phyloP scores from a whole-genome alignment of 1,140 invertebrate species.

The Drosophila ercepeae region DNA sequence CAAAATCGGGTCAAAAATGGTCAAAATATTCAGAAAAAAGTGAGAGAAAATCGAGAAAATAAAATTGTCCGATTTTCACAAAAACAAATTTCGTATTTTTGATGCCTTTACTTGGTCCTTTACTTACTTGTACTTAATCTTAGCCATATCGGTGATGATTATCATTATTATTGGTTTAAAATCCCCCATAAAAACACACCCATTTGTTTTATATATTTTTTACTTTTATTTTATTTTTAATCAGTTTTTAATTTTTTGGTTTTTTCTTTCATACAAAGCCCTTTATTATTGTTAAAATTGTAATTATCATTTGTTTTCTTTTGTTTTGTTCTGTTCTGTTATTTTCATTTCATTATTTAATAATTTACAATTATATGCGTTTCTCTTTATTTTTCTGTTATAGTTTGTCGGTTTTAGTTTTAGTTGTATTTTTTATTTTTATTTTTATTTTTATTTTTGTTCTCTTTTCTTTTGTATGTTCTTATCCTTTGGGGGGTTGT shows the following conservation, averaged over 20 bases:
- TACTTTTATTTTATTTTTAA: conserved; percentile 52
- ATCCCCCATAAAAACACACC: not conserved
- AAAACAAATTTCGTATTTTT: too few relatives aligned
- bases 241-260: conserved; percentile 33
- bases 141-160: too few relatives aligned
- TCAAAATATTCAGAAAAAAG: too few relatives aligned
- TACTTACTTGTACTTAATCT: too few relatives aligned
- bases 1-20: too few relatives aligned
- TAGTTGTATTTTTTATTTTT: conserved; percentile 15
- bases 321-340: conserved; percentile 41
- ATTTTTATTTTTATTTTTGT: conserved; percentile 5
- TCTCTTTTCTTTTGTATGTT: conserved; percentile 13
- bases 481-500: conserved; percentile 32
- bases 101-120: too few relatives aligned
- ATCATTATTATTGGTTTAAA: too few relatives aligned
- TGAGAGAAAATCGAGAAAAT: too few relatives aligned
- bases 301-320: conserved; percentile 38
- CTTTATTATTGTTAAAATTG: conserved; percentile 81
- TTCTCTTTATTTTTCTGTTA: conserved; percentile 4
- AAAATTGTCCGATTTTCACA: too few relatives aligned
- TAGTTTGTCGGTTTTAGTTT: conserved; percentile 20
- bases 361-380: conserved; percentile 74
- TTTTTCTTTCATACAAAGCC: conserved; percentile 75
- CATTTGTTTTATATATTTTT: conserved; percentile 5
- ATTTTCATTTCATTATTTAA: conserved; percentile 64